Percentiles rank a stretch among this genome's conserved stretches.
phyloP scores from a whole-genome alignment of 2,888 invertebrate genomes.

The Cacoxenus indagator region DNA sequence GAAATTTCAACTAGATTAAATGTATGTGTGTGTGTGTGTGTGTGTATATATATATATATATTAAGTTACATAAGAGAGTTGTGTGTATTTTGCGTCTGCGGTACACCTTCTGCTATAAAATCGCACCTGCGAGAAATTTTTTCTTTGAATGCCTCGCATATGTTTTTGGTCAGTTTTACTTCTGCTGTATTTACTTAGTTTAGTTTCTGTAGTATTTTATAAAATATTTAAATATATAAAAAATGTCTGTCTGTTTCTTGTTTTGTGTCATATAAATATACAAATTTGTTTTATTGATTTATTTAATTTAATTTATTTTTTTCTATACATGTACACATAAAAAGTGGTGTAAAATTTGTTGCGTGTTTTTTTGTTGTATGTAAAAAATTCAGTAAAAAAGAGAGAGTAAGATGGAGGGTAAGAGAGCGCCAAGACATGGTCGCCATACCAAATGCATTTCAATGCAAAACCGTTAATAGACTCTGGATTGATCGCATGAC shows the following conservation, averaged over 20 bases:
- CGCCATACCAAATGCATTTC: neutral
- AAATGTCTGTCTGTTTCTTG: neutral
- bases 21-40: neutral
- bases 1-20: neutral
- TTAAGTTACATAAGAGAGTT: no score
- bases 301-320: neutral
- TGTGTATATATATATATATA: neutral
- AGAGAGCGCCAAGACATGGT: neutral
- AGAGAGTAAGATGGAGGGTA: neutral
- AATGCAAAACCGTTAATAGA: neutral
- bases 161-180: neutral
- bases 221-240: neutral
- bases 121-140: neutral
- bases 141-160: neutral
- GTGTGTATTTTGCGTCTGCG: neutral
- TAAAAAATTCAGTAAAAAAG: neutral
- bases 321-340: neutral
- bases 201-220: neutral
- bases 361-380: neutral
- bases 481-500: no score
- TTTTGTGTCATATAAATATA: neutral
- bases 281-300: neutral
- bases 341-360: slow-evolving; percentile 1
- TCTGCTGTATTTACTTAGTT: neutral
- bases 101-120: no score